Evolutionary conservation across 2,797 vertebrate genomes (phyloP).

Genomic region (Mycteria americana): DNA sequence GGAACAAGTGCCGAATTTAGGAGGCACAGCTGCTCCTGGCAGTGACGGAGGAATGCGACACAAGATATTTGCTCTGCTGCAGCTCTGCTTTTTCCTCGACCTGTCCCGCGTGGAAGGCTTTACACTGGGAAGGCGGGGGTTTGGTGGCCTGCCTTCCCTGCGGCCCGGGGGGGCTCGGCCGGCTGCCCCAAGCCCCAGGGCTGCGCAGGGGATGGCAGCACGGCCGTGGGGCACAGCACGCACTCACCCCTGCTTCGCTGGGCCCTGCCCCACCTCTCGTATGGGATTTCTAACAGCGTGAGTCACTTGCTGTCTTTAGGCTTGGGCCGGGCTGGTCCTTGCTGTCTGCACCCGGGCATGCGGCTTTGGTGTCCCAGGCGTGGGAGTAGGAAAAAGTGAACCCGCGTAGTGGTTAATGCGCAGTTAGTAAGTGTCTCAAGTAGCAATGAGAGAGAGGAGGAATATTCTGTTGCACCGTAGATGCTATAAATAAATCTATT

Average conservation of each 20-base stretch:
- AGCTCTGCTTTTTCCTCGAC: rapidly evolving
- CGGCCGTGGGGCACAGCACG: rapidly evolving
- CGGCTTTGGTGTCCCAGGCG: not conserved
- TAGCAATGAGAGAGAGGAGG: not conserved
- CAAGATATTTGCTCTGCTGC: not conserved
- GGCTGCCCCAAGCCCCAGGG: rapidly evolving
- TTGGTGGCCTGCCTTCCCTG: not conserved
- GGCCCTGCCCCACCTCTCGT: not conserved
- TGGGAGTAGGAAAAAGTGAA: not conserved
- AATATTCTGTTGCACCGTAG: rapidly evolving
- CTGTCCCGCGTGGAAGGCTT: rapidly evolving
- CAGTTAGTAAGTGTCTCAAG: rapidly evolving
- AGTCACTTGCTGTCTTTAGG: not conserved
- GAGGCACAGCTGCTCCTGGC: not conserved
- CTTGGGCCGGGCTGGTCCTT: not conserved
- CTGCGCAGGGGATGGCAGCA: rapidly evolving
- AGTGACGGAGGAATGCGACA: rapidly evolving
- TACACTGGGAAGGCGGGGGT: rapidly evolving
- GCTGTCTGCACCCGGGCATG: rapidly evolving
- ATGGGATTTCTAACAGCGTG: rapidly evolving
- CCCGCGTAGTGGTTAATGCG: rapidly evolving
- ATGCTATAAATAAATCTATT: constrained; percentile 13
- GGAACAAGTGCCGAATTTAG: not conserved
- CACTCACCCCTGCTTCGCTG: rapidly evolving
- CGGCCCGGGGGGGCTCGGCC: rapidly evolving